A percentile compares a stretch with the other conserved stretches of the same genome.
Evolutionary conservation across 2,113 vertebrate genomes (phyloP).

Genomic region (crab-eating macaque (Macaca fascicularis)): DNA sequence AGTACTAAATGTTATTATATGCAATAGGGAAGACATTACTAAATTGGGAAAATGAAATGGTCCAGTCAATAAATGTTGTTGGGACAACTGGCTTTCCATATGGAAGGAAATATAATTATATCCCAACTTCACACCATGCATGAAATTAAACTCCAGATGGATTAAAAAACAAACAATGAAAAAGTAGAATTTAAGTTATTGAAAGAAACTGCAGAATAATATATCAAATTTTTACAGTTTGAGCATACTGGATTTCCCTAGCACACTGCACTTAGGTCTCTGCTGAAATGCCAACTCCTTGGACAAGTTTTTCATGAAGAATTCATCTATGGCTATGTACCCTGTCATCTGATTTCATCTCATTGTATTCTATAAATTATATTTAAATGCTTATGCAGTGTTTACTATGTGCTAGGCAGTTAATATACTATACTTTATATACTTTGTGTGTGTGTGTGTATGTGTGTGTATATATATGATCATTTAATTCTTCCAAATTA

Average conservation of each 20-base stretch:
- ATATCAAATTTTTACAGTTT: background rate
- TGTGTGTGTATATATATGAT: accelerated
- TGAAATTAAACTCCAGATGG: constrained; percentile 49
- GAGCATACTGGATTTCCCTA: background rate
- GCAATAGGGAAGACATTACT: background rate
- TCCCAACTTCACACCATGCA: background rate
- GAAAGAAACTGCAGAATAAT: background rate
- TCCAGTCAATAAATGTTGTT: constrained; percentile 22
- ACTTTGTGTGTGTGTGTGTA: no score
- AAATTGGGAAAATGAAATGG: background rate
- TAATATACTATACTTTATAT: background rate
- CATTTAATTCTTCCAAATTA: background rate
- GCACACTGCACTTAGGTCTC: background rate
- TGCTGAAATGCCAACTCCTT: background rate
- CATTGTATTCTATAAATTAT: background rate
- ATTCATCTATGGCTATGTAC: accelerated
- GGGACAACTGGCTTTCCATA: constrained; percentile 47
- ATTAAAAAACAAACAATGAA: background rate
- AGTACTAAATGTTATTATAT: background rate
- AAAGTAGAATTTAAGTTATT: constrained; percentile 14
- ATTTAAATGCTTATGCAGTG: background rate
- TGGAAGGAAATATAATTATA: constrained; percentile 48
- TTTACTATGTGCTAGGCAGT: background rate
- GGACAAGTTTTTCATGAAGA: background rate
- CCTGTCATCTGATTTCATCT: background rate